Percentiles rank a stretch among this genome's conserved stretches.
Evolutionary conservation across 2,113 vertebrate genomes (phyloP).

Genomic region (Sebastes fasciatus): DNA sequence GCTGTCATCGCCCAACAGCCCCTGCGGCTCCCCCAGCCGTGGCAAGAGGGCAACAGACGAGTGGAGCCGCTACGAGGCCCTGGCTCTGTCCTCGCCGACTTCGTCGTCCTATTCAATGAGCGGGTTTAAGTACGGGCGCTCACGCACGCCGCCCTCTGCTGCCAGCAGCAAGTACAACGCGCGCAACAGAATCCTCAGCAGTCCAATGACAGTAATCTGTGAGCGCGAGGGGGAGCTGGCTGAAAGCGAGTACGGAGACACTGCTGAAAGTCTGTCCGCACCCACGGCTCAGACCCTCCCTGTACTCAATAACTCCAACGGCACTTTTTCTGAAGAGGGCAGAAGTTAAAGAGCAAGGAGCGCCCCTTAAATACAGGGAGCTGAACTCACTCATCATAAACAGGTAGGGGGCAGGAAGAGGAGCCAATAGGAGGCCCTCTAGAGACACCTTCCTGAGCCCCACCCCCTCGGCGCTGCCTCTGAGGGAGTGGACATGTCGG

Average conservation of each 20-base stretch:
- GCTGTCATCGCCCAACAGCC: constrained; percentile 76
- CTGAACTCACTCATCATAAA: constrained; percentile 43
- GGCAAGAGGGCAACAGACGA: constrained; percentile 88
- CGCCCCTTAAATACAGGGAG: constrained; percentile 37
- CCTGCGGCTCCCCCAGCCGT: constrained; percentile 82
- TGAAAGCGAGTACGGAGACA: constrained; percentile 82
- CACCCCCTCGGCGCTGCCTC: constrained; percentile 3
- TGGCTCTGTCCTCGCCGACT: constrained; percentile 85
- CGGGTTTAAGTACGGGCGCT: constrained; percentile 89
- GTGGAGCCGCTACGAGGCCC: constrained; percentile 90
- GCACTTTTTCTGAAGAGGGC: constrained; percentile 85
- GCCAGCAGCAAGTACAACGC: constrained; percentile 97
- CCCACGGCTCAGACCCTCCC: constrained; percentile 36
- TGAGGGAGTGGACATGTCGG: constrained; percentile 37
- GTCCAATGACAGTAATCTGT: constrained; percentile 98
- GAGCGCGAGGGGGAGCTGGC: constrained; percentile 92
- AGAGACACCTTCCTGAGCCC: constrained; percentile 47
- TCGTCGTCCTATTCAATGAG: constrained; percentile 78
- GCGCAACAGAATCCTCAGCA: constrained; percentile 94
- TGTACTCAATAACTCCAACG: constrained; percentile 74
- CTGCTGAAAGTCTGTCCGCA: constrained; percentile 39
- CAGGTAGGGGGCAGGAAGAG: constrained; percentile 42
- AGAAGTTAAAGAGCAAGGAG: constrained; percentile 71
- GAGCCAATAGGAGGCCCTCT: constrained; percentile 40
- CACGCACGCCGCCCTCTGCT: constrained; percentile 93